phyloP scores from a whole-genome alignment of 2,797 vertebrate species.

The Distichodus sexfasciatus region DNA sequence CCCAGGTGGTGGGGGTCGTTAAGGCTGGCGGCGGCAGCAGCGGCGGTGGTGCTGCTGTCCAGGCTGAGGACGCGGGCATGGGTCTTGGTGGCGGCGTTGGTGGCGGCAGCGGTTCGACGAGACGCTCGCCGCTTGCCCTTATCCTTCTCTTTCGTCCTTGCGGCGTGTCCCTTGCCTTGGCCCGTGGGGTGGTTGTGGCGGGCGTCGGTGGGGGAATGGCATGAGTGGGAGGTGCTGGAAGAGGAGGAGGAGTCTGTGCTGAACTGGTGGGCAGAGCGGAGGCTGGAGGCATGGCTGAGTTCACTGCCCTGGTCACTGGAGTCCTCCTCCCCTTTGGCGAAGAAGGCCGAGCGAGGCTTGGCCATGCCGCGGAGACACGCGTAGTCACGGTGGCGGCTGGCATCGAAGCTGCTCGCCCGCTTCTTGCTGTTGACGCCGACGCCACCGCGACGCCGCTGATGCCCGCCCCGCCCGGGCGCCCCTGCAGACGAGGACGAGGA shows the following conservation, averaged over 20 bases:
- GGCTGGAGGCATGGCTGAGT: conserved; percentile 91
- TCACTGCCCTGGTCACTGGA: conserved; percentile 97
- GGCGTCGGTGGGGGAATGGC: conserved; percentile 86
- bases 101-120: conserved; percentile 85
- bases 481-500: too few species aligned
- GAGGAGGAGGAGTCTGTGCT: conserved; percentile 95
- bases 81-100: conserved; percentile 89
- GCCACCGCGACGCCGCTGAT: too few species aligned
- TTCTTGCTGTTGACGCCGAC: too few species aligned
- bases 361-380: conserved; percentile 82
- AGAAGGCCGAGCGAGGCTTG: conserved; percentile 87
- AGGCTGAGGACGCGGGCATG: conserved; percentile 93
- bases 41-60: conserved; percentile 84
- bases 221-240: conserved; percentile 89
- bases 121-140: conserved; percentile 79
- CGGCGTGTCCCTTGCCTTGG: too few species aligned
- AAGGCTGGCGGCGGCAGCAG: conserved; percentile 78
- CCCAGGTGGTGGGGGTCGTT: conserved; percentile 86
- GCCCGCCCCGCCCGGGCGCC: too few species aligned
- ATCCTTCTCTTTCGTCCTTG: conserved; percentile 49
- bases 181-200: too few species aligned
- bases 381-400: conserved; percentile 90
- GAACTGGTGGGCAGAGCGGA: conserved; percentile 88
- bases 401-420: conserved; percentile 95
- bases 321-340: conserved; percentile 86